Evolutionary conservation across 92 coral and sea anemone genomes (phyloP).

Genomic region (Porites cylindrica): DNA sequence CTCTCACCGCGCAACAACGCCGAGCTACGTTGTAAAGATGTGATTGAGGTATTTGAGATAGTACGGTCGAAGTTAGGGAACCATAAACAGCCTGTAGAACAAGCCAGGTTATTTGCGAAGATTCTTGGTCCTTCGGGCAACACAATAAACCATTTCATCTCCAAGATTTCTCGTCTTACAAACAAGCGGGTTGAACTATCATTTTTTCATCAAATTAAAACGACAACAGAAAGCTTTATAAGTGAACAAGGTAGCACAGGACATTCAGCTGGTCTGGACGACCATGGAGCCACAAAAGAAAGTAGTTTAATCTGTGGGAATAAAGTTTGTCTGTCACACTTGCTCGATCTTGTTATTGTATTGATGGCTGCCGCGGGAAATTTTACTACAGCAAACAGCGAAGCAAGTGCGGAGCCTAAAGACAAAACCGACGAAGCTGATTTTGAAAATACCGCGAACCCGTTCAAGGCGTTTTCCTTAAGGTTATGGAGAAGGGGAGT

Average conservation of each 20-base stretch:
- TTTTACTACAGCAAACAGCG: not conserved
- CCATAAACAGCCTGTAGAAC: not conserved
- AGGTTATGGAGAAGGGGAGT: constrained; percentile 15
- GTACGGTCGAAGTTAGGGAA: constrained; percentile 7
- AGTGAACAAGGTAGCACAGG: not conserved
- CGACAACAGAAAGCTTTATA: not conserved
- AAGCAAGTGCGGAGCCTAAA: not conserved
- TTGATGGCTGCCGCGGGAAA: constrained; percentile 28
- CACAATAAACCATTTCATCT: not conserved
- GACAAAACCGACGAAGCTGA: not conserved
- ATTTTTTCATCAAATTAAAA: not conserved
- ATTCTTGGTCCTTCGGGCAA: not conserved
- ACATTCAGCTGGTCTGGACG: not conserved
- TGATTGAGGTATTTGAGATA: not conserved
- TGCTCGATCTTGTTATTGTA: constrained; percentile 24
- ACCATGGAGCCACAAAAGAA: not conserved
- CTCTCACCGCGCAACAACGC: not conserved
- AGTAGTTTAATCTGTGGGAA: not conserved
- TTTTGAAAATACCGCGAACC: not conserved
- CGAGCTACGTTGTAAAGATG: constrained; percentile 18
- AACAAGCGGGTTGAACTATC: constrained; percentile 2
- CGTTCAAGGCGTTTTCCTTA: constrained; percentile 5
- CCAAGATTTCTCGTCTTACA: not conserved
- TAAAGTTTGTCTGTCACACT: constrained; percentile 13
- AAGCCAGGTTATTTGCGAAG: constrained; percentile 12